Evolutionary conservation across 2,113 vertebrate genomes (phyloP).

Genomic region (Nothocercus nigrocapillus): DNA sequence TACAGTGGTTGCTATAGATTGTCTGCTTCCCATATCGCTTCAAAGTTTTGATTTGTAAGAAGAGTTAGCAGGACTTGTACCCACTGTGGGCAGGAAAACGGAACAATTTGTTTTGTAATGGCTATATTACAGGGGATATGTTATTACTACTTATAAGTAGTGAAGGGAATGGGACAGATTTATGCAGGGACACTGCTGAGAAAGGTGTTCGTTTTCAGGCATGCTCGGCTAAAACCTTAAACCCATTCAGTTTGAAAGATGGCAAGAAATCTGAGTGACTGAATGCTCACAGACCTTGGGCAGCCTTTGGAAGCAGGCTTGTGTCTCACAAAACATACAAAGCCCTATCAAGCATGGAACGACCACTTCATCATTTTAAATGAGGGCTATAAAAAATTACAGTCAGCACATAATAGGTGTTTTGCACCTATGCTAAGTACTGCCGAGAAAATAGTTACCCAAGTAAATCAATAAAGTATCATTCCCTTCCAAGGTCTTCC

Average conservation of each 20-base stretch:
- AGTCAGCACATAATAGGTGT: conserved; percentile 59
- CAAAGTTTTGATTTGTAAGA: background rate
- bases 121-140: background rate
- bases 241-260: background rate
- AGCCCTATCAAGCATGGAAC: conserved; percentile 53
- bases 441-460: conserved; percentile 68
- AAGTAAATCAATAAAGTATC: conserved; percentile 76
- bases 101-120: background rate
- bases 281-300: background rate
- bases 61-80: background rate
- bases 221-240: background rate
- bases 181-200: background rate
- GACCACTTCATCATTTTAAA: conserved; percentile 67
- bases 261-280: background rate
- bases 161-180: background rate
- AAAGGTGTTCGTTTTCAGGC: background rate
- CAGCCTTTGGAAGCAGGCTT: background rate
- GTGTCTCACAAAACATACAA: conserved; percentile 34
- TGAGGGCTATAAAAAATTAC: conserved; percentile 65
- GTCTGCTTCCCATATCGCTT: background rate
- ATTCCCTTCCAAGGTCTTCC: conserved; percentile 62
- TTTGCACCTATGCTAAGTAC: conserved; percentile 67
- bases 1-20: background rate
- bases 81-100: background rate
- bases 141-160: background rate